Evolutionary conservation across 2,888 invertebrate species (phyloP), one percentile per base, ranked within the genome.

Genomic region (Bombyx huttoni): DNA sequence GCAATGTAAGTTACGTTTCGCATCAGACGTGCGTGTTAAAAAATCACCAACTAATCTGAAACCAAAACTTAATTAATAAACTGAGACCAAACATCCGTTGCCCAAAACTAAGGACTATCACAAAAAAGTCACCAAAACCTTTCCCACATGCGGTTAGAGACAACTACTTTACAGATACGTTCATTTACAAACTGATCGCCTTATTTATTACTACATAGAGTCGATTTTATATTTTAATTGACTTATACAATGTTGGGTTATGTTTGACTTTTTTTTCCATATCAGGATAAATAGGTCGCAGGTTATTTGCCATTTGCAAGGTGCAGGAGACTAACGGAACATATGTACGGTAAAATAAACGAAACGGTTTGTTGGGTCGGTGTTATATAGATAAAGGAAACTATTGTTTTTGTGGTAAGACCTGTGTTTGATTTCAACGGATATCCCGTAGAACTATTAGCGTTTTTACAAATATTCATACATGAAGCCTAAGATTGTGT

Each of bases 241-340:
- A 24, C 24, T 24, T 24, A 24, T 24, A 24, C 24, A 5, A 24
- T 24, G 24, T 24, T 24, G 24, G 24, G 24, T 24, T 24, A 3
- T 3, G 40, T 40, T 40, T 40, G 8, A 5, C 7, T 8, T 40
- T 40, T 40, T 85, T 81, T 81, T 75, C 72, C 60, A 56, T 54
- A 58, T 64, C 78, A 75, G 79, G 79, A 81, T 81, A 82, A 81
- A 78, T 80, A 84, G 85, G 85, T 86, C 85, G 84, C 85, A 87
- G 86, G 87, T 87, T 87, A 85, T 83, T 83, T 83, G 78, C 75
- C 70, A 75, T 70, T 70, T 73, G 87, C 88, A 88, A 87, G 88
- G 88, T 88, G 88, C 82, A 79, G 68, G 68, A 65, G 62, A 59
- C 66, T 83, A 86, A 87, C 86, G 86, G 86, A 73, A 78, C 74